These are phyloP conservation scores for Clarias batrachus DNA, from an alignment of 2,113 vertebrate species.

Conservation along the genomic window DNA sequence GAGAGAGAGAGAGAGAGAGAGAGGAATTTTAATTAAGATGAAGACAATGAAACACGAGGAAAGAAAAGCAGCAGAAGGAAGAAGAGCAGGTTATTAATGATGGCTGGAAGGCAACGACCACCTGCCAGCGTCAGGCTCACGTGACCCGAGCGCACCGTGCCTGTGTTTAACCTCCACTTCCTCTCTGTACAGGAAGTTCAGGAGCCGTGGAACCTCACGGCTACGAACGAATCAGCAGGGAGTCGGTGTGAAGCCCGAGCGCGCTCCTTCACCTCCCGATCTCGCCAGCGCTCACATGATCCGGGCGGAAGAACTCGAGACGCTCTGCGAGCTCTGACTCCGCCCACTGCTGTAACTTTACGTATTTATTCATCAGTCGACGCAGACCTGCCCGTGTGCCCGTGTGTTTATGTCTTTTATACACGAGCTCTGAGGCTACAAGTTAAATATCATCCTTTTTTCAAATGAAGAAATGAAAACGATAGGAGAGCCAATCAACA, in stretches of 20 bases:
- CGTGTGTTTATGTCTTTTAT: neutral
- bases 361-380: neutral
- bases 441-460: neutral
- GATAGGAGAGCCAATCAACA: neutral
- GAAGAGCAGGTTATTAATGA: neutral
- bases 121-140: neutral
- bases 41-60: neutral
- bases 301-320: neutral
- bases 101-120: neutral
- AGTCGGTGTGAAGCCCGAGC: neutral
- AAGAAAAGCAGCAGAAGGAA: neutral
- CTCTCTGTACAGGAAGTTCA: conserved; percentile 26
- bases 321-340: neutral
- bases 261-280: neutral
- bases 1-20: neutral
- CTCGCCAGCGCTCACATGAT: neutral
- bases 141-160: neutral
- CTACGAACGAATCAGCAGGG: neutral
- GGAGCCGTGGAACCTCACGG: conserved; percentile 3
- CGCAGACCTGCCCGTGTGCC: neutral
- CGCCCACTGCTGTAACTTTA: neutral
- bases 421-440: neutral
- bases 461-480: neutral
- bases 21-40: neutral
- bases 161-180: conserved; percentile 9